Evolutionary conservation across 2,888 invertebrate species (phyloP).

Genomic region (Patella pellucida): DNA sequence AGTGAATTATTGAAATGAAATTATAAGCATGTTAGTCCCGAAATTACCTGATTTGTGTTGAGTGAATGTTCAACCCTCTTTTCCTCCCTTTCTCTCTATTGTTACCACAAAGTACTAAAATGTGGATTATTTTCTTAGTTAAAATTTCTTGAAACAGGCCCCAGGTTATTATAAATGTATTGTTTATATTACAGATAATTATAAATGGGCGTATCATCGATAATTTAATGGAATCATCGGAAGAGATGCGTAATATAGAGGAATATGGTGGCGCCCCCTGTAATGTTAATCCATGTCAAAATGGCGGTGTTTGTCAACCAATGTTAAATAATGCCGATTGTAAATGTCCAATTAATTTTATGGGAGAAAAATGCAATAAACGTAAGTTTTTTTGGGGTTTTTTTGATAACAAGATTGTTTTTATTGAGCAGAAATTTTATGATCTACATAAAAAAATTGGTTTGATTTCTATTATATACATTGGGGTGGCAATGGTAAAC

Average conservation of each 20-base stretch:
- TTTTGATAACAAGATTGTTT: too few species aligned
- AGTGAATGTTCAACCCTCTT: too few species aligned
- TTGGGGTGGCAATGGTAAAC: too few species aligned
- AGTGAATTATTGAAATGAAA: too few species aligned
- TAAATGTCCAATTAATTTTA: slow-evolving; percentile 81
- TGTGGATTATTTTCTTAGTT: too few species aligned
- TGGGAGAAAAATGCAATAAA: slow-evolving; percentile 84
- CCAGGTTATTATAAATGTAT: neutral
- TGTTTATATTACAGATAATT: slow-evolving; percentile 30
- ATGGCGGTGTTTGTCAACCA: slow-evolving; percentile 86
- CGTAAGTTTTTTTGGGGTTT: slow-evolving; percentile 71
- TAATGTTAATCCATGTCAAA: slow-evolving; percentile 75
- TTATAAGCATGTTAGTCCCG: too few species aligned
- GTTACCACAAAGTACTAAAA: neutral
- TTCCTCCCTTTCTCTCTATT: neutral
- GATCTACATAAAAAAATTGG: too few species aligned
- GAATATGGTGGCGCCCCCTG: slow-evolving; percentile 75
- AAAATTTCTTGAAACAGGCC: too few species aligned
- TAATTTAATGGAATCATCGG: slow-evolving; percentile 67
- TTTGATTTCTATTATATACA: too few species aligned
- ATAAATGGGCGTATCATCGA: slow-evolving; percentile 70
- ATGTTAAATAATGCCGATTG: slow-evolving; percentile 85
- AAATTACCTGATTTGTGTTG: too few species aligned
- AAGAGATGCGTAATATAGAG: slow-evolving; percentile 72
- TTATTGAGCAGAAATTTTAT: too few species aligned